Base-by-base conservation (phyloP, 2,888 invertebrate species). In the Sphecodes monilicornis region DNA sequence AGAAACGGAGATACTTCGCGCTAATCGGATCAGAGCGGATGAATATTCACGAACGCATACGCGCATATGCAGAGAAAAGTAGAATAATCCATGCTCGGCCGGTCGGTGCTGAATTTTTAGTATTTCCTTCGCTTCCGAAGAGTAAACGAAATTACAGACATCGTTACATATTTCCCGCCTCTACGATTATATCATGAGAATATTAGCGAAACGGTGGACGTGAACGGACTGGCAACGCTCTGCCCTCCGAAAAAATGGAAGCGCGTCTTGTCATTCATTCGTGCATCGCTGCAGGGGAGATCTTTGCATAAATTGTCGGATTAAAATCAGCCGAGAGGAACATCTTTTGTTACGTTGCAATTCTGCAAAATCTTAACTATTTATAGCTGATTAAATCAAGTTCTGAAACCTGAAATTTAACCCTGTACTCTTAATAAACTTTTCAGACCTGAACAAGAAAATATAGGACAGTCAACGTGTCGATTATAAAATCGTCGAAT, bases 31-130 rank as follows among this genome's bases (percentile, higher is more conserved):
- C 74, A 85, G 81, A 71, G 76, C 76, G 57, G 76, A 86, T 86
- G 86, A 86, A 85, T 86, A 86, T 85, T 86, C 86, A 85, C 76
- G 71, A 73, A 82, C 76, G 76, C 85, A 81, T 86, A 85, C 70
- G 79, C 46, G 82, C 74, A n/a, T n/a, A n/a, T 70, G 29, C 60
- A 66, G 70, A 70, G 70, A 46, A 74, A 79, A 74, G 73, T 85
- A 81, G 76, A 78, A 85, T 81, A 86, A 86, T 86, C 85, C 78
- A 70, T 74, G 32, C 70, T 50, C 5, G 26, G 32, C 60, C 74
- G 76, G 46, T 32, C 71, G 69, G 46, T 70, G 57, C 76, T 76
- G 80, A 73, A 84, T 86, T 86, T 86, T 86, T 78, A 77, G 32
- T 64, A 86, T 77, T 68, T 82, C 68, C 76, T 41, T 71, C 32